phyloP scores from a whole-genome alignment of 1,140 invertebrate genomes.

The Hyles vespertilio region DNA sequence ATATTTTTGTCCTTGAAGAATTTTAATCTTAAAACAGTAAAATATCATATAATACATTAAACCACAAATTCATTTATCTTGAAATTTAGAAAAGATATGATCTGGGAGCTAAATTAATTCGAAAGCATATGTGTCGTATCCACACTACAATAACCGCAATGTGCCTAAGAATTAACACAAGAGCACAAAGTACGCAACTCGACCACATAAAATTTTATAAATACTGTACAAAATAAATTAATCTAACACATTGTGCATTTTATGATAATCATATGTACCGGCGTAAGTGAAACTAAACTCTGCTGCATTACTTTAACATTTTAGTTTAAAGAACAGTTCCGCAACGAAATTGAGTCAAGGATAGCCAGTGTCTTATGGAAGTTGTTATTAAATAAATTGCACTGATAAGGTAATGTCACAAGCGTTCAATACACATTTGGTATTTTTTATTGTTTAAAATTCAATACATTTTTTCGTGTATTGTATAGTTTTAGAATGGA shows the following conservation, averaged over 20 bases:
- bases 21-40: too few species aligned
- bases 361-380: neutral
- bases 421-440: too few species aligned
- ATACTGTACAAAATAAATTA: conserved; percentile 40
- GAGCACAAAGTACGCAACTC: conserved; percentile 4
- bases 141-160: conserved; percentile 11
- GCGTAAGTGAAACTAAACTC: conserved; percentile 2
- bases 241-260: conserved; percentile 16
- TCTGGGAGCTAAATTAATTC: too few species aligned
- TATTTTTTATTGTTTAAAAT: too few species aligned
- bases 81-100: too few species aligned
- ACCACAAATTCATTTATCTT: too few species aligned
- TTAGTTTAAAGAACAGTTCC: neutral
- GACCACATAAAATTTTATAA: conserved; percentile 25
- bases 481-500: too few species aligned
- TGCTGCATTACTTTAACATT: neutral
- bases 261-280: conserved; percentile 4
- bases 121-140: conserved; percentile 10
- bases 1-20: too few species aligned
- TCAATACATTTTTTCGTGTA: too few species aligned
- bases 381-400: too few species aligned
- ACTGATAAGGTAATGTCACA: too few species aligned
- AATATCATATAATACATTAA: too few species aligned
- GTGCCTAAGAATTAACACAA: conserved; percentile 23
- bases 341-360: conserved; percentile 1